Base-by-base conservation (phyloP, 2,888 invertebrate genomes). In the Scaptomyza reducta region DNA sequence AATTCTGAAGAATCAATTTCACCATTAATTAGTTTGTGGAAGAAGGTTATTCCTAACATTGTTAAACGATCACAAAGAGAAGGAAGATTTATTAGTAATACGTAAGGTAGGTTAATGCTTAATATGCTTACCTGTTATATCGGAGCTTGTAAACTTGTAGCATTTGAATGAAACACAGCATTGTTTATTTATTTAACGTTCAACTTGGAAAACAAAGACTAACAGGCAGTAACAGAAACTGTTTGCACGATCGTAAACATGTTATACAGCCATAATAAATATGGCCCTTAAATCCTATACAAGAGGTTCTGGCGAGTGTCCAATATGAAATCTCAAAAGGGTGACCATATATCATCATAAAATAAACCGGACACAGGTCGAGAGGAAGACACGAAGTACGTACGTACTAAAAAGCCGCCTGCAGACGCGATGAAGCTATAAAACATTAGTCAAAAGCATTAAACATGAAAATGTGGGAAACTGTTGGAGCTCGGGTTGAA, bases 331-430 rank as follows among this genome's bases (percentile, higher is more conserved):
- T 46, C 58, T 33, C 63, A 55, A 58, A 61, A 45, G 35, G 38
- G 57, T 54, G 71, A 65, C 77, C 82, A 78, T 82, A 84, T 84
- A 82, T 82, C 82, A 82, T 82, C 69, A 84, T 82, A 84, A 77
- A 70, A 71, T 68, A 70, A 80, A 72, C 60, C 63, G 66, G 66
- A 61, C 63, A 60, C 55, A 27, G 75, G 50, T 40, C 57, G 27
- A 58, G 58, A 60, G 60, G 40, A 46, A 50, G 13, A 22, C 5
- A 1, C 10, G 18, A 29, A 46, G 27, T 6, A 50, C 10, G 31
- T 31, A 31, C 47, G 50, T 53, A 57, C 57, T 53, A 47, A 31
- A 22, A 31, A 38, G 38, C 38, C 41, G 47, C 31, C 49, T 56
- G 38, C 49, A 45, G 55, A 45, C 53, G 50, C 57, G 49, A 33